Conservation (phyloP, 2,113 vertebrate species). For the Tapirus terrestris region DNA sequence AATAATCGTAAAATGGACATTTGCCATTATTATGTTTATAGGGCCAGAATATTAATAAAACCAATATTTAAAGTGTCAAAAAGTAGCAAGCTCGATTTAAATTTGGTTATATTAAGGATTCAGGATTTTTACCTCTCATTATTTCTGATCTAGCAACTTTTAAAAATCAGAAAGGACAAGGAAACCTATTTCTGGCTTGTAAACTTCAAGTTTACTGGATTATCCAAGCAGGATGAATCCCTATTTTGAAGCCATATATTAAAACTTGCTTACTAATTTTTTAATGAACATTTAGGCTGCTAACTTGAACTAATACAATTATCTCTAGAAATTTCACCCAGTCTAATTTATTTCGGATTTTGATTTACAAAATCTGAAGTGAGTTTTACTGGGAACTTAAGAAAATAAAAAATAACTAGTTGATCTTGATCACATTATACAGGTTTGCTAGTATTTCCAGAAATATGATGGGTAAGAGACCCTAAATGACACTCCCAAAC, state of each 20-base stretch:
- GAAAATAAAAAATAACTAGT: neutral
- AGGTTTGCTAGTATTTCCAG: neutral
- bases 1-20: constrained; percentile 9
- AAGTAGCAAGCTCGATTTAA: neutral
- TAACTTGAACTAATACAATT: neutral
- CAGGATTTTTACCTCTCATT: neutral
- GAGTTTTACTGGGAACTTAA: neutral
- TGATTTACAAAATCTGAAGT: neutral
- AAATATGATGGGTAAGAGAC: neutral
- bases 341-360: neutral
- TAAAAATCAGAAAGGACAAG: neutral
- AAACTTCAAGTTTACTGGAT: neutral
- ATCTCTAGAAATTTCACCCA: constrained; percentile 1
- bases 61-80: neutral
- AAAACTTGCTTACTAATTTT: neutral
- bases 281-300: neutral
- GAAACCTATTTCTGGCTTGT: neutral
- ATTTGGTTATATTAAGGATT: neutral
- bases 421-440: neutral
- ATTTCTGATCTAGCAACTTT: neutral
- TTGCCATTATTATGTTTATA: constrained; percentile 19
- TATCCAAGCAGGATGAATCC: neutral
- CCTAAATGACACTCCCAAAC: neutral
- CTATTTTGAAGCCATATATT: neutral
- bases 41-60: neutral